Base-by-base conservation (phyloP, 2,113 vertebrate species). In the Ceyx margarethae region DNA sequence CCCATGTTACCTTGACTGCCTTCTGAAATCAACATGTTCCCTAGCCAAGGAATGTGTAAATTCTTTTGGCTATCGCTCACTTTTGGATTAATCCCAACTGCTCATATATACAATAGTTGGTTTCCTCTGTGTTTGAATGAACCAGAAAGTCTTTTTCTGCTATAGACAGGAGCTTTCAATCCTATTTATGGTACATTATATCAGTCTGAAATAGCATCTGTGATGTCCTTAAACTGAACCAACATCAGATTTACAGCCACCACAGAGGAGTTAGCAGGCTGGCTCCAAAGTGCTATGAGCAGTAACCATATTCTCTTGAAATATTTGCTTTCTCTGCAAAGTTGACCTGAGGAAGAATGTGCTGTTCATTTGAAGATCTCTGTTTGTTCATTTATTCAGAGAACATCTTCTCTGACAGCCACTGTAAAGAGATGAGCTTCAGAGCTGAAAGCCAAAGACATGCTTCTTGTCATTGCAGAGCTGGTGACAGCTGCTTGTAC, bases 271-370 rank as follows among this genome's bases (percentile, higher is more conserved):
- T 92, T 93, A 90, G 95, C 67, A 91, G 90, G 78, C 86, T 97
- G 96, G 96, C 91, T 96, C 88, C 90, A 73, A 82, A 95, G 72
- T 75, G 71, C 81, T 90, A 50, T 56, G 81, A 85, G 76, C 86
- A 95, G 54, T 94, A 90, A 93, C 77, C 56, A 21, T 91, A 33
- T 73, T 81, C 92, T 74, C 81, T 79, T 94, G 94, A 97, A 96
- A 93, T 95, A 95, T 75, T 87, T 81, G 68, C 95, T 96, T 96
- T 72, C 84, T 93, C 89, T 87, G 90, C 80, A 94, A 95, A 92
- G 85, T 25, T 95, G 94, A 95, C 93, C 79, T 74, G 60, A 75
- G 80, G 93, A 96, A 75, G 93, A 93, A 95, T 81, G 60, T 90
- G 76, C 48, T 76, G 83, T 73, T 96, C 85, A 31, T 82, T 80